Percentiles rank a stretch among this genome's conserved stretches.
phyloP scores from a whole-genome alignment of 2,113 vertebrate genomes.

The Psophia crepitans region DNA sequence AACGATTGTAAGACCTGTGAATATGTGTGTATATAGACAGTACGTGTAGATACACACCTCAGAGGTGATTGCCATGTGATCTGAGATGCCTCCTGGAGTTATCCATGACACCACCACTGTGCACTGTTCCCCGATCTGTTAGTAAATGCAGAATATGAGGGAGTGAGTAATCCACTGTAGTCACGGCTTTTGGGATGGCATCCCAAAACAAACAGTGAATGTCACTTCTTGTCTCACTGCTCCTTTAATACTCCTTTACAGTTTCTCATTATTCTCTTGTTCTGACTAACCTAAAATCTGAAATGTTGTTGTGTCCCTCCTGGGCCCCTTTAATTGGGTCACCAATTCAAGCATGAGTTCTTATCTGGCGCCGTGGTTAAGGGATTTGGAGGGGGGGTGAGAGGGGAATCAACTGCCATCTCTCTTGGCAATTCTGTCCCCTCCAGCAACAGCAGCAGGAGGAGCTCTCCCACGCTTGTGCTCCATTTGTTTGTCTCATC shows the following conservation, averaged over 20 bases:
- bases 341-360: neutral
- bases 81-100: neutral
- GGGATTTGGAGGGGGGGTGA: neutral
- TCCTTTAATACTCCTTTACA: neutral
- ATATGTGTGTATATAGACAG: neutral
- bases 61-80: neutral
- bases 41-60: neutral
- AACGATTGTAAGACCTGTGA: neutral
- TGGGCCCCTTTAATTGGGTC: neutral
- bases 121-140: neutral
- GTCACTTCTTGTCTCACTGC: neutral
- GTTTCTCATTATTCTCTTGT: neutral
- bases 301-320: neutral
- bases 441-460: neutral
- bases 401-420: neutral
- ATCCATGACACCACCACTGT: neutral
- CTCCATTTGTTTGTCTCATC: neutral
- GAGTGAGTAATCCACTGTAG: neutral
- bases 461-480: neutral
- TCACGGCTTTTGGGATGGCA: neutral
- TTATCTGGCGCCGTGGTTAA: neutral
- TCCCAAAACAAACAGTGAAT: neutral
- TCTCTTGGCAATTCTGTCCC: neutral
- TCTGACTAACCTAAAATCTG: neutral
- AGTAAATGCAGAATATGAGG: neutral